Evolutionary conservation across 2,797 vertebrate genomes (phyloP).

Genomic region (Thamnophis elegans): DNA sequence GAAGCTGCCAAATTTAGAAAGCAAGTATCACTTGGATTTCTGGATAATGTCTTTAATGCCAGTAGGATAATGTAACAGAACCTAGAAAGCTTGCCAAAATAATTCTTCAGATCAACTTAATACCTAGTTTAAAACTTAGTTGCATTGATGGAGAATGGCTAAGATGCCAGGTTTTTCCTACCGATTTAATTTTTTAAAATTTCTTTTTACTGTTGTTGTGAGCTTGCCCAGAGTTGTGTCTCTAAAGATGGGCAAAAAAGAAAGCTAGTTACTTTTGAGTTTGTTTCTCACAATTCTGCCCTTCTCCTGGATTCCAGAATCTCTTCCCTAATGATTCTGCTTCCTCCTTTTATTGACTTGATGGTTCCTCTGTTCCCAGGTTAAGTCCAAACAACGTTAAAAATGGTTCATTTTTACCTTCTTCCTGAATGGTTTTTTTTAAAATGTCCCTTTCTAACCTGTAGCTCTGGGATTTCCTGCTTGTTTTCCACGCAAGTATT

Average conservation of each 20-base stretch:
- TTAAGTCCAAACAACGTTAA: background rate
- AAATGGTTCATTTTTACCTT: background rate
- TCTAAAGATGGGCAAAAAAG: background rate
- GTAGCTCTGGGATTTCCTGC: background rate
- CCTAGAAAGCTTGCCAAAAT: background rate
- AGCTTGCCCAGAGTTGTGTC: background rate
- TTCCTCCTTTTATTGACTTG: background rate
- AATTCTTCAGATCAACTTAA: background rate
- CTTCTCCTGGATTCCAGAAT: background rate
- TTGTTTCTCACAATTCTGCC: background rate
- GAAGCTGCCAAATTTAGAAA: background rate
- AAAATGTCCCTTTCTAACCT: background rate
- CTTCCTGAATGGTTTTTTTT: background rate
- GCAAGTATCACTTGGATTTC: background rate
- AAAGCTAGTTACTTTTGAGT: background rate
- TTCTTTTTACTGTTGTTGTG: background rate
- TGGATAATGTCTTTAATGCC: background rate
- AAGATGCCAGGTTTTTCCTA: background rate
- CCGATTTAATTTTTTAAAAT: background rate
- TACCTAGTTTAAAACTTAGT: background rate
- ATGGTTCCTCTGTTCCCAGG: background rate
- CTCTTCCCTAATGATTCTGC: background rate
- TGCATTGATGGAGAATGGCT: background rate
- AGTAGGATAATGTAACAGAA: background rate
- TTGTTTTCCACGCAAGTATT: background rate